Conservation (phyloP, 2,797 vertebrate genomes). For the Bryconaethiops microstoma region DNA sequence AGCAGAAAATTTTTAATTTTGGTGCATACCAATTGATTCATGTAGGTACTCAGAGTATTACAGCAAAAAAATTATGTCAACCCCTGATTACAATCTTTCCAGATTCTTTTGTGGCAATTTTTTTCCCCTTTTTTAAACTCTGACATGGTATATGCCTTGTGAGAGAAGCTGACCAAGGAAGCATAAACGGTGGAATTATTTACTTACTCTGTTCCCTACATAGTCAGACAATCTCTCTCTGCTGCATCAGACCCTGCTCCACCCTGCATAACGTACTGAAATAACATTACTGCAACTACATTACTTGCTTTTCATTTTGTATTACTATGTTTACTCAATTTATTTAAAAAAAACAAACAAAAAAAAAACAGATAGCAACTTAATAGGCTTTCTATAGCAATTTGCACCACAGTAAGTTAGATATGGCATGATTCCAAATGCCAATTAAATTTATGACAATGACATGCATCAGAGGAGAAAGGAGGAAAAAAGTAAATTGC, state of each 20-base stretch:
- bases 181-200: background rate
- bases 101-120: too few species aligned
- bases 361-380: background rate
- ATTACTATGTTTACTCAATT: background rate
- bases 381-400: slow-evolving; percentile 19
- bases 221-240: background rate
- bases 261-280: background rate
- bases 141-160: background rate
- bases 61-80: too few species aligned
- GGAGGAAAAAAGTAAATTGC: background rate
- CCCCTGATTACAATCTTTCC: too few species aligned
- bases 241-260: background rate
- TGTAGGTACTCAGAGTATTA: too few species aligned
- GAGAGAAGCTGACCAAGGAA: slow-evolving; percentile 4
- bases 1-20: too few species aligned
- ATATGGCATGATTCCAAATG: slow-evolving; percentile 6
- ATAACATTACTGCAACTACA: background rate
- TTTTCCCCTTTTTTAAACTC: background rate
- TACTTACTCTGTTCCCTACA: background rate
- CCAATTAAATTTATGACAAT: background rate
- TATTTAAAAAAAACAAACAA: background rate
- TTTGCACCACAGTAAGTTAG: slow-evolving; percentile 2
- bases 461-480: background rate
- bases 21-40: too few species aligned
- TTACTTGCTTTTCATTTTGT: background rate